These are phyloP conservation scores for Psittacus erithacus DNA, from an alignment of 2,113 vertebrate species.

Conservation along the genomic window DNA sequence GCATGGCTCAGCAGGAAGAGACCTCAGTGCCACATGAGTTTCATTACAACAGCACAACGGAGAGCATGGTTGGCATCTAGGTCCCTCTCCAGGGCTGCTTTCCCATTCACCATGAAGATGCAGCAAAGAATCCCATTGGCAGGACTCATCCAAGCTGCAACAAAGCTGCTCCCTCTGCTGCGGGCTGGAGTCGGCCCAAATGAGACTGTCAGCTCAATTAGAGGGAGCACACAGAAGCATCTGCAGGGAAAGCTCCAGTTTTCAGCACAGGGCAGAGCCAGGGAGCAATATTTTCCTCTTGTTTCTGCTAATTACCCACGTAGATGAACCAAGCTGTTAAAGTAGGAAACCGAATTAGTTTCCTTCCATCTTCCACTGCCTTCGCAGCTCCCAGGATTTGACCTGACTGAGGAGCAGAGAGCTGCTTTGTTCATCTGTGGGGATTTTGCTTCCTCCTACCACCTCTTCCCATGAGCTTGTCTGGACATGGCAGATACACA, in stretches of 20 bases:
- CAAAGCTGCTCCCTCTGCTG: background rate
- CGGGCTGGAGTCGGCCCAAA: background rate
- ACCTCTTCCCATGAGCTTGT: background rate
- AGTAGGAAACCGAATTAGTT: background rate
- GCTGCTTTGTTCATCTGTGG: background rate
- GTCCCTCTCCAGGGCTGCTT: background rate
- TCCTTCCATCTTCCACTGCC: background rate
- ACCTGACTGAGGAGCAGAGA: background rate
- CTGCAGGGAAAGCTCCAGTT: background rate
- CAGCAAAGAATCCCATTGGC: background rate
- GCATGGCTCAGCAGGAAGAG: background rate
- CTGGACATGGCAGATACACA: background rate
- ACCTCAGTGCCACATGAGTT: rapidly evolving
- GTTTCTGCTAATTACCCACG: background rate
- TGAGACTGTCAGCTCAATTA: background rate
- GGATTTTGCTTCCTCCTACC: background rate
- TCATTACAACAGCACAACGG: rapidly evolving
- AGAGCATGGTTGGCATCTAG: rapidly evolving
- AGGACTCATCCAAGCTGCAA: background rate
- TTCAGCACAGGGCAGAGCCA: background rate
- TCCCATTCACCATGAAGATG: background rate
- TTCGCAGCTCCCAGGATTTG: background rate
- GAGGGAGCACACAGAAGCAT: background rate
- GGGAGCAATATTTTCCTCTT: background rate
- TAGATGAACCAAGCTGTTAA: background rate